Evolutionary conservation across 1,140 invertebrate species (phyloP).

Genomic region (Orchesella cincta): DNA sequence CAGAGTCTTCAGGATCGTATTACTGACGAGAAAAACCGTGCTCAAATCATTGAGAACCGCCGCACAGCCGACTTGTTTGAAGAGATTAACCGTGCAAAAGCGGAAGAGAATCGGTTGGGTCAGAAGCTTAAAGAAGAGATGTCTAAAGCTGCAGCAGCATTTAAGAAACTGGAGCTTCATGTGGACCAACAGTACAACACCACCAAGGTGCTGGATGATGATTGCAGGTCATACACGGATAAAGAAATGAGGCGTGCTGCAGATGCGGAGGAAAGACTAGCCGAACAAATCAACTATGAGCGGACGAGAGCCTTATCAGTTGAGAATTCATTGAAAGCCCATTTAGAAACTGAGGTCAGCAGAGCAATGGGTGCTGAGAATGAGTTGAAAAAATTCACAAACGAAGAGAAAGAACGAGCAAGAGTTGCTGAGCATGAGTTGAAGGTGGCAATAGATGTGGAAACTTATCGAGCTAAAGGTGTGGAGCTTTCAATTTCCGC

Average conservation of each 20-base stretch:
- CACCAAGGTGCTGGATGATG: not conserved
- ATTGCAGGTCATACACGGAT: not conserved
- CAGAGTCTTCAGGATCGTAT: not conserved
- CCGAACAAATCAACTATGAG: constrained; percentile 1
- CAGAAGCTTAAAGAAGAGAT: constrained; percentile 16
- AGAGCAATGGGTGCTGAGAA: not conserved
- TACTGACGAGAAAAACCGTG: constrained; percentile 10
- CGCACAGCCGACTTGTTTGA: constrained; percentile 9
- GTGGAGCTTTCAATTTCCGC: not conserved
- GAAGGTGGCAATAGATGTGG: constrained; percentile 11
- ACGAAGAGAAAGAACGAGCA: not conserved
- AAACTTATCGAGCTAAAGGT: constrained; percentile 1
- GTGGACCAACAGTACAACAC: not conserved
- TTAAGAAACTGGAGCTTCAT: constrained; percentile 6
- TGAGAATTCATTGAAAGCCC: not conserved
- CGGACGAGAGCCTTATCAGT: not conserved
- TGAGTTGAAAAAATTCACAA: not conserved
- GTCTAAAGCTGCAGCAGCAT: constrained; percentile 10
- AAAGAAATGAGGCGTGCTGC: not conserved
- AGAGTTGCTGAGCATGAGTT: not conserved
- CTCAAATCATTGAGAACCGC: constrained; percentile 7
- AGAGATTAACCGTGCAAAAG: constrained; percentile 1
- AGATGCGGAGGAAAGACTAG: not conserved
- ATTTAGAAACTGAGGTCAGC: not conserved
- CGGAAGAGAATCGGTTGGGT: not conserved